phyloP scores from a whole-genome alignment of 30 jellyfish, hydroid and myxozoan species.

The Aurelia aurita complex sp. Pacific region DNA sequence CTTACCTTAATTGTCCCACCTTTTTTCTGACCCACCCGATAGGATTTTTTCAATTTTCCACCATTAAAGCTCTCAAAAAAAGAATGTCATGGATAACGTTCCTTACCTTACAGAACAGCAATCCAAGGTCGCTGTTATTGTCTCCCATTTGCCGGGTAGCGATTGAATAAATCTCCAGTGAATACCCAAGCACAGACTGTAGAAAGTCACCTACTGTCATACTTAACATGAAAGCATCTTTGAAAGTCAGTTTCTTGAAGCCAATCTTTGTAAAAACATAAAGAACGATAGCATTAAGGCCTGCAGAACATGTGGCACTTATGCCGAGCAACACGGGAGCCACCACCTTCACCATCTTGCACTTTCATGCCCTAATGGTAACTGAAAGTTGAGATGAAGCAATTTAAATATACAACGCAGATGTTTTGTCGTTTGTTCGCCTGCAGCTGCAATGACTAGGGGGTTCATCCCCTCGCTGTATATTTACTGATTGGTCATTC shows the following conservation, averaged over 20 bases:
- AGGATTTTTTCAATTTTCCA: too few species aligned
- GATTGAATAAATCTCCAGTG: constrained; percentile 46
- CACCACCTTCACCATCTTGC: constrained; percentile 26
- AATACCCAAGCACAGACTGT: constrained; percentile 62
- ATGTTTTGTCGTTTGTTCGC: too few species aligned
- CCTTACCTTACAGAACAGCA: constrained; percentile 41
- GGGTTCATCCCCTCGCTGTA: too few species aligned
- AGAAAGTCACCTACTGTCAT: constrained; percentile 56
- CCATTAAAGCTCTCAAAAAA: too few species aligned
- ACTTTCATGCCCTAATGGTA: background rate
- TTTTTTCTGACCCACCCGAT: too few species aligned
- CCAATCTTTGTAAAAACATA: constrained; percentile 38
- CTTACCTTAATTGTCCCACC: too few species aligned
- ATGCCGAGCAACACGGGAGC: constrained; percentile 21
- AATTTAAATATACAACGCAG: too few species aligned
- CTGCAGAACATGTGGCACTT: constrained; percentile 6
- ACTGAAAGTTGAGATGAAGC: background rate
- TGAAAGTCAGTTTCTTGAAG: constrained; percentile 27
- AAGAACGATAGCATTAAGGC: constrained; percentile 40
- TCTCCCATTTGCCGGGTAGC: constrained; percentile 20
- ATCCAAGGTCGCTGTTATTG: background rate
- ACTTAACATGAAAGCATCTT: constrained; percentile 50
- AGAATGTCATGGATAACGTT: background rate
- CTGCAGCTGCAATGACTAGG: too few species aligned
- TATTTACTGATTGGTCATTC: too few species aligned